A percentile compares a stretch with the other conserved stretches of the same genome.
phyloP scores from a whole-genome alignment of 2,113 vertebrate species.

The Salvelinus fontinalis region DNA sequence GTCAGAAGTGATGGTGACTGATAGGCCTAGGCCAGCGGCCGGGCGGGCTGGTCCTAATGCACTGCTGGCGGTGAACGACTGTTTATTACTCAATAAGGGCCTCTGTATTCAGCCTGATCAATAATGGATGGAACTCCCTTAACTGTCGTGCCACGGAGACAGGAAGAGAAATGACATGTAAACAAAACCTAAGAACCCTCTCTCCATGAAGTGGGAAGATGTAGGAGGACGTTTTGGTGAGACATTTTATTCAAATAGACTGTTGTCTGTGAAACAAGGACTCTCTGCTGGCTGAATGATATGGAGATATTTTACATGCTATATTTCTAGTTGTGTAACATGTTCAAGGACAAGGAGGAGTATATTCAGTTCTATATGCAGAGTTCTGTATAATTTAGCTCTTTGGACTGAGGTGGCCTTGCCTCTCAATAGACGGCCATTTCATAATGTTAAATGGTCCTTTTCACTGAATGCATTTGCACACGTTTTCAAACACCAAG shows the following conservation, averaged over 20 bases:
- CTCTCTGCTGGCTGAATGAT: slow-evolving; percentile 16
- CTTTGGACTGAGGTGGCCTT: slow-evolving; percentile 54
- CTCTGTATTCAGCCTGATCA: slow-evolving; percentile 66
- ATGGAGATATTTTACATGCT: background rate
- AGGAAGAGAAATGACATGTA: slow-evolving; percentile 41
- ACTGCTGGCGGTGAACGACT: slow-evolving; percentile 59
- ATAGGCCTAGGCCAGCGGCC: slow-evolving; percentile 56
- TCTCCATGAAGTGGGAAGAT: background rate
- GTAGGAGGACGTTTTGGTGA: background rate
- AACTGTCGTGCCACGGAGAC: slow-evolving; percentile 37
- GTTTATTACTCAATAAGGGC: slow-evolving; percentile 74
- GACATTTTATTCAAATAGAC: background rate
- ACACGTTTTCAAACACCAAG: slow-evolving; percentile 52
- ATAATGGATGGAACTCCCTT: slow-evolving; percentile 68
- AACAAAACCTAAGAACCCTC: slow-evolving; percentile 31
- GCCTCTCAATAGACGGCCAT: slow-evolving; percentile 54
- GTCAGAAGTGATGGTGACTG: slow-evolving; percentile 67
- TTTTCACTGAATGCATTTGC: slow-evolving; percentile 65
- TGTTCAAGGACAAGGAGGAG: background rate
- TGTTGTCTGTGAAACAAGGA: slow-evolving; percentile 20
- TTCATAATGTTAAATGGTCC: slow-evolving; percentile 60
- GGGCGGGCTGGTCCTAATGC: slow-evolving; percentile 65
- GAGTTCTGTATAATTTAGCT: slow-evolving; percentile 20
- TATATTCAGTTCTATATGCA: slow-evolving; percentile 13
- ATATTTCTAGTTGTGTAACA: background rate